phyloP scores from a whole-genome alignment of 1,140 invertebrate genomes.

The Drosophila arawakana region DNA sequence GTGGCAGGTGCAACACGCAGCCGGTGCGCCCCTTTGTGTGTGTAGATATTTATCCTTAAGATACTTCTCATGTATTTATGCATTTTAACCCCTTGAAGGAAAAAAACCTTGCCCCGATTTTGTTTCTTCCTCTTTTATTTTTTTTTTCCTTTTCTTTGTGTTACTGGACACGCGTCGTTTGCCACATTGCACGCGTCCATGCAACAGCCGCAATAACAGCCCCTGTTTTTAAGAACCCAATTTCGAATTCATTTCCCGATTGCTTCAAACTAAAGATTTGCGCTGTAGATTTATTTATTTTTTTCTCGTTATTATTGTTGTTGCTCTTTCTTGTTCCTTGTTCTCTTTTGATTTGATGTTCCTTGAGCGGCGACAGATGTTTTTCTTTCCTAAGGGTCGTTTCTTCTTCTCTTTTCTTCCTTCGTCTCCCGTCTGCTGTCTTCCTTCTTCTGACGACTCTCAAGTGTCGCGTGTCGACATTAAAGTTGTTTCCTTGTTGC shows the following conservation, averaged over 20 bases:
- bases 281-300: constrained; percentile 58
- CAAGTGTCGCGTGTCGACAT: constrained; percentile 52
- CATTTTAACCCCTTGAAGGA: constrained; percentile 34
- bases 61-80: constrained; percentile 21
- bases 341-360: constrained; percentile 21
- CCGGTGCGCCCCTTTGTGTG: constrained; percentile 35
- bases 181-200: constrained; percentile 52
- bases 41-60: constrained; percentile 44
- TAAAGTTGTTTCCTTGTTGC: constrained; percentile 40
- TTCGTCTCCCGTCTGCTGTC: too few species aligned
- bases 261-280: constrained; percentile 41
- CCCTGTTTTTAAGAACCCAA: constrained; percentile 1
- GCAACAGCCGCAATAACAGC: constrained; percentile 13
- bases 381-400: constrained; percentile 45
- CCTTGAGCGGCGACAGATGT: constrained; percentile 59
- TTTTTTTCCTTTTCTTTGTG: constrained; percentile 3
- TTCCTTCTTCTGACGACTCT: not conserved
- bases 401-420: not conserved
- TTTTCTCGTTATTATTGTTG: too few species aligned
- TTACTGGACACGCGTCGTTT: constrained; percentile 65
- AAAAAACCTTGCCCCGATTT: constrained; percentile 59
- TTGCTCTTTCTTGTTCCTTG: not conserved
- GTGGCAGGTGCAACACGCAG: constrained; percentile 57
- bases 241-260: constrained; percentile 18
- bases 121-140: constrained; percentile 22